phyloP scores from a whole-genome alignment of 2,113 vertebrate genomes.

The Rhinoptilus africanus region DNA sequence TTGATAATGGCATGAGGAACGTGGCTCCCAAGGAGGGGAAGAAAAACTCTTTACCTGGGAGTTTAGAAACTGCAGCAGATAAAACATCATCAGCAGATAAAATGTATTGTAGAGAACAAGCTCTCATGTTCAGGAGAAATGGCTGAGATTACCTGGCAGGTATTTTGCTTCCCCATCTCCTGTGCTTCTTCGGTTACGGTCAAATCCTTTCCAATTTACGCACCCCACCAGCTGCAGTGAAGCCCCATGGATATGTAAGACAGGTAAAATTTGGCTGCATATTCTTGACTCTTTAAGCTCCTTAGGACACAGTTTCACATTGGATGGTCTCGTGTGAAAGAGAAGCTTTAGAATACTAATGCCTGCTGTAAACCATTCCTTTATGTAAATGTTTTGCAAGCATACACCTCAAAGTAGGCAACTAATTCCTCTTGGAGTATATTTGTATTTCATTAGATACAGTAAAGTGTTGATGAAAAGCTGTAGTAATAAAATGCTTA shows the following conservation, averaged over 20 bases:
- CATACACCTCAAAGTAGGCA: background rate
- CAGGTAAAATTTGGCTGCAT: background rate
- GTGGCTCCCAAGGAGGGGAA: background rate
- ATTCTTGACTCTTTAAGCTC: background rate
- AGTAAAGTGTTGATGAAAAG: background rate
- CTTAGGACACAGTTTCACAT: background rate
- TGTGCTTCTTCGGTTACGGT: background rate
- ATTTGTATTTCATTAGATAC: background rate
- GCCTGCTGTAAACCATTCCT: background rate
- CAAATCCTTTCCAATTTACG: background rate
- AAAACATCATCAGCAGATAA: background rate
- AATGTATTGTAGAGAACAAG: background rate
- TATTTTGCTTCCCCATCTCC: background rate
- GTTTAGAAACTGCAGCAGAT: background rate
- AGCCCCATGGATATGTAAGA: background rate
- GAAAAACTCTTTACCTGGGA: background rate
- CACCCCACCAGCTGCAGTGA: background rate
- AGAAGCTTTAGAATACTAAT: background rate
- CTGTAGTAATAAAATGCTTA: background rate
- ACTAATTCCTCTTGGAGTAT: background rate
- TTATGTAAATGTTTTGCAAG: background rate
- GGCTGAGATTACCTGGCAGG: background rate
- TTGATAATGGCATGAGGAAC: background rate
- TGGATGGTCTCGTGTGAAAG: background rate
- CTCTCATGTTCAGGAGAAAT: background rate